Evolutionary conservation across 2,113 vertebrate genomes (phyloP), one percentile per base, ranked within the genome.

Genomic region (Ciconia boyciana): DNA sequence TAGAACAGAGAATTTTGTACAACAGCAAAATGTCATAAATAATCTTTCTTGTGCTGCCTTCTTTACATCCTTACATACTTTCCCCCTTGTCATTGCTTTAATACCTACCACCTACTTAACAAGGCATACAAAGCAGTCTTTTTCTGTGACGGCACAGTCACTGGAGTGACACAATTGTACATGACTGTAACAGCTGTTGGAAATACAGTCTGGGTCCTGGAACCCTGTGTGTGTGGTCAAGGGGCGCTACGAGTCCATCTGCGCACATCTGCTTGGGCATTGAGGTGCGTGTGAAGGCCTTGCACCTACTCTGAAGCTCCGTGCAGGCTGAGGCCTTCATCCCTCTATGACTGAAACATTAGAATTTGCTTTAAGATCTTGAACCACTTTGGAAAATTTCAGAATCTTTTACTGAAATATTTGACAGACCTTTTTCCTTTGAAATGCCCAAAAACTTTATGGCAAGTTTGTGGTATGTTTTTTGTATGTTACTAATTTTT

Each of bases 71-170:
- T 57, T 48, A 41, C 5, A 8, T 41, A 2, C 8, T 6, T 48
- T 26, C 0, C 19, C 21, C 36, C 10, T 22, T 0, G 0, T 44
- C 69, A 21, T 6, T 58, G n/a, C 57, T 89, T 76, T 83, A 41
- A 60, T 64, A 41, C 41, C 28, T 55, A 5, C 54, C 21, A 24
- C 31, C 21, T 77, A 17, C 8, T 7, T 74, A 72, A 80, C 48
- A 44, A 49, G 79, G 41, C 21, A 26, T 18, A 9, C 9, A 5
- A 51, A 69, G 55, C 7, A 31, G 57, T 55, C 62, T 43, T 80
- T 55, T 51, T 24, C 75, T 55, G 46, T 32, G 61, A 58, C 0
- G 3, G 18, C 4, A 4, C 7, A 22, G n/a, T 61, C 26, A 13
- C 62, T 52, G 41, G 20, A 28, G 32, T 25, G 84, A n/a, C 77